Evolutionary conservation across 2,113 vertebrate species (phyloP).

Genomic region (Ramphastos sulfuratus): DNA sequence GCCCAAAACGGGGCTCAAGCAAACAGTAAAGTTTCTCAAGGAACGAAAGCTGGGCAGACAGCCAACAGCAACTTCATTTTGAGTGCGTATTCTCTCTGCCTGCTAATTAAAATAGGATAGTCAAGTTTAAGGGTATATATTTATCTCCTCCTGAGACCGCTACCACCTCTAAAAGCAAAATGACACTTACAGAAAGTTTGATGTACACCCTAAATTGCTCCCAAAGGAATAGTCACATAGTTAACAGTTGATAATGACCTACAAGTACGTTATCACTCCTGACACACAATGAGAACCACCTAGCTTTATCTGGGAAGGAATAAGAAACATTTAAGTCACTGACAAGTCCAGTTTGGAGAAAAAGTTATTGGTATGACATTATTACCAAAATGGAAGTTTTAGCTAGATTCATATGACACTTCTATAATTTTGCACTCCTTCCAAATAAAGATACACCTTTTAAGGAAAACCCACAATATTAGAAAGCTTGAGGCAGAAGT

Average conservation of each 20-base stretch:
- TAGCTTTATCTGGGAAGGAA: neutral
- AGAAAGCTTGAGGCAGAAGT: neutral
- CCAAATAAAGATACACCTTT: neutral
- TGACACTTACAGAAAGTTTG: neutral
- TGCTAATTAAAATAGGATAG: conserved; percentile 53
- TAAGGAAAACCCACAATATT: neutral
- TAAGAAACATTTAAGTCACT: neutral
- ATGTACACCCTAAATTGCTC: neutral
- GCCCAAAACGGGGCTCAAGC: neutral
- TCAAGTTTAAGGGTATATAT: conserved; percentile 32
- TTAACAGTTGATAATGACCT: conserved; percentile 9
- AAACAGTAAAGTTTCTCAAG: neutral
- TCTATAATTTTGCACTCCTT: neutral
- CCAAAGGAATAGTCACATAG: neutral
- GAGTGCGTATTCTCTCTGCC: conserved; percentile 23
- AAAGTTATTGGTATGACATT: neutral
- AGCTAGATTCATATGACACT: neutral
- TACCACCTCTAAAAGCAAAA: conserved; percentile 36
- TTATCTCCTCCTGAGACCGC: conserved; percentile 26
- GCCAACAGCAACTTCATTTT: conserved; percentile 43
- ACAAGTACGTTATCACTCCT: neutral
- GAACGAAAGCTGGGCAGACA: conserved; percentile 26
- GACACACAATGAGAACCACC: neutral
- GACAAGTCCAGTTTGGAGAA: neutral
- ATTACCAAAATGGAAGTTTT: neutral